Evolutionary conservation across 2,797 vertebrate species (phyloP), one percentile per base, ranked within the genome.

Genomic region (Muscicapa striata): DNA sequence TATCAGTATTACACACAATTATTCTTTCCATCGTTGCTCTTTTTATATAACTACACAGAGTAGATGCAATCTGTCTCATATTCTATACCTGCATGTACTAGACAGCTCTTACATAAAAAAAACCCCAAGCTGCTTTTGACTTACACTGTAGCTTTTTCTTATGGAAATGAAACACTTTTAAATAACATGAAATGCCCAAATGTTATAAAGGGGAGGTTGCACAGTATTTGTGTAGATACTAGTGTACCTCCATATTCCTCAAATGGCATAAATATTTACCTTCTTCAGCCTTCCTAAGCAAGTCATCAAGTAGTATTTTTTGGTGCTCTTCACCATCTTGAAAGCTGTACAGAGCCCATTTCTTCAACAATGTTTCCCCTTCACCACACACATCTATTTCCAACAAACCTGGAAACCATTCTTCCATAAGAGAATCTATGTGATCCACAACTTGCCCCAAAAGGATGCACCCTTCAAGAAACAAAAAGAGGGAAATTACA

Each of bases 391-490:
- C 97, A 96, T 99, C 99, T 2, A 98, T 99, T 97, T 98, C 98
- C 70, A 99, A 96, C 62, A 99, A 97, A 41, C 99, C 98, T 7
- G 99, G 98, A 95, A 99, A 99, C 99, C 99, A 99, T 75, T 99
- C 99, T 97, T 99, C 99, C 98, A 99, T 98, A 67, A 99, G 97
- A 55, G 99, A 99, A 98, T 99, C 99, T 34, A 99, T 98, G 93
- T 99, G 99, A 96, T 99, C 99, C 96, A 99, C 99, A 92, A 99
- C 98, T 96, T 99, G 99, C 15, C 99, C 99, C 97, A 99, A 96
- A 80, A 99, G 97, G 86, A 99, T 97, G 87, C 98, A 98, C 48
- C 99, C 99, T 99, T 78, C 18, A 93, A 40, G 77, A 94, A 92
- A 86, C 14, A 81, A 87, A 82, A 45, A 92, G 34, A 52, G 52